Conservation (phyloP, 2,113 vertebrate genomes). For the Dolichotis patagonum region DNA sequence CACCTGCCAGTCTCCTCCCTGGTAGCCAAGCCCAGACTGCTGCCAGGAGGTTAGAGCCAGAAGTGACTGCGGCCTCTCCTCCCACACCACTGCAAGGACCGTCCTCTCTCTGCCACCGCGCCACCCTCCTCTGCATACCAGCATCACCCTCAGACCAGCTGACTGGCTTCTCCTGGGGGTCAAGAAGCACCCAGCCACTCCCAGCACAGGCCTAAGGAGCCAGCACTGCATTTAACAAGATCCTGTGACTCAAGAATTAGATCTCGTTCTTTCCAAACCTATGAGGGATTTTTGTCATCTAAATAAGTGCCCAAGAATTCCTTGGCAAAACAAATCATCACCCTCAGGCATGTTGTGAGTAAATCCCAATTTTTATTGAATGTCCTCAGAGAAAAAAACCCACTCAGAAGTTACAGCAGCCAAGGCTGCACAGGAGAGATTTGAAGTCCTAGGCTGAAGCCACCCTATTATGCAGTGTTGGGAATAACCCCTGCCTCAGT, state of each 20-base stretch:
- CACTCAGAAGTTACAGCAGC: neutral
- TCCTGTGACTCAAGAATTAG: neutral
- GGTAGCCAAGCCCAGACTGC: neutral
- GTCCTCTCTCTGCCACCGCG: neutral
- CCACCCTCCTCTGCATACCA: neutral
- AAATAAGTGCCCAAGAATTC: constrained; percentile 48
- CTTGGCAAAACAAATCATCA: constrained; percentile 43
- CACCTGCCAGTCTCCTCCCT: constrained; percentile 53
- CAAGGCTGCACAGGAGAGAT: neutral
- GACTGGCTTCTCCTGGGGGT: neutral
- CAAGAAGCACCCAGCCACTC: neutral
- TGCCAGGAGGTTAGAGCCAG: constrained; percentile 4
- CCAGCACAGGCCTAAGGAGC: neutral
- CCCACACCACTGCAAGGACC: neutral
- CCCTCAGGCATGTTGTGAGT: constrained; percentile 6
- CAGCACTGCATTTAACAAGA: neutral
- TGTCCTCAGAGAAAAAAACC: neutral
- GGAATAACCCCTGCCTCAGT: neutral
- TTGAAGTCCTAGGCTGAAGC: neutral
- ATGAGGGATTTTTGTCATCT: neutral
- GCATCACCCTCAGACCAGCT: neutral
- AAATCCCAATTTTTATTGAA: constrained; percentile 46
- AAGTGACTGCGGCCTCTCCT: neutral
- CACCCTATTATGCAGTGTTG: neutral
- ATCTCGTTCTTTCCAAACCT: neutral